Conservation (phyloP, 2,113 vertebrate species). For the Mugil cephalus region DNA sequence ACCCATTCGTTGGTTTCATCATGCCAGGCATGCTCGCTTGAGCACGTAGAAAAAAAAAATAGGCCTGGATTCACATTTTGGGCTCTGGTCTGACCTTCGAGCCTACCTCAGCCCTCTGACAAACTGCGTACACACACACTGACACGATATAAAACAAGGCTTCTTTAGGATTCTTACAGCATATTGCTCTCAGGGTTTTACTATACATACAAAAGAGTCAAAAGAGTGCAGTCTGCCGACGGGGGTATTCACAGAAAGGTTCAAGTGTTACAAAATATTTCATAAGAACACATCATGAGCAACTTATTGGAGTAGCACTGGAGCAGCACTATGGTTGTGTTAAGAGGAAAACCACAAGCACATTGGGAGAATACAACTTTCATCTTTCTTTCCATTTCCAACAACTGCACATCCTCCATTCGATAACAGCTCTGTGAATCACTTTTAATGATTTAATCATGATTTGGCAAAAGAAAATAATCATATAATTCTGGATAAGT, state of each 20-base stretch:
- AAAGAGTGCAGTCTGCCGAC: constrained; percentile 58
- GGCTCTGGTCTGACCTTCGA: constrained; percentile 23
- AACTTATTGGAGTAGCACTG: constrained; percentile 58
- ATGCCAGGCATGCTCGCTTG: constrained; percentile 20
- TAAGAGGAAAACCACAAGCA: constrained; percentile 51
- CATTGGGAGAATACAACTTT: constrained; percentile 33
- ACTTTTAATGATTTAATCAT: constrained; percentile 48
- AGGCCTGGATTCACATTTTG: background rate
- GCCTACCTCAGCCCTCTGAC: constrained; percentile 41
- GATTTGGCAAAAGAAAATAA: constrained; percentile 62
- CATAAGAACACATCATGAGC: constrained; percentile 55
- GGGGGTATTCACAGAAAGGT: constrained; percentile 62
- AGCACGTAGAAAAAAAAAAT: constrained; percentile 47
- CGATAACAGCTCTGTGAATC: constrained; percentile 35
- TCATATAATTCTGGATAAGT: constrained; percentile 71
- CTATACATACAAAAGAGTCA: constrained; percentile 78
- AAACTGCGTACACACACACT: constrained; percentile 48
- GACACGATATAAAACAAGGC: constrained; percentile 77
- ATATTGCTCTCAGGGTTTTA: constrained; percentile 78
- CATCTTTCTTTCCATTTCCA: constrained; percentile 19
- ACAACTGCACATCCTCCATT: constrained; percentile 32
- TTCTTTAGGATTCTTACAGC: constrained; percentile 71
- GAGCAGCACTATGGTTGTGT: constrained; percentile 59
- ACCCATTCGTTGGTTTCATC: constrained; percentile 32
- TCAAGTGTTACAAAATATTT: constrained; percentile 69